A percentile compares a stretch with the other conserved stretches of the same genome.
Conservation (phyloP, 2,113 vertebrate species). For the Todiramphus chloris region DNA sequence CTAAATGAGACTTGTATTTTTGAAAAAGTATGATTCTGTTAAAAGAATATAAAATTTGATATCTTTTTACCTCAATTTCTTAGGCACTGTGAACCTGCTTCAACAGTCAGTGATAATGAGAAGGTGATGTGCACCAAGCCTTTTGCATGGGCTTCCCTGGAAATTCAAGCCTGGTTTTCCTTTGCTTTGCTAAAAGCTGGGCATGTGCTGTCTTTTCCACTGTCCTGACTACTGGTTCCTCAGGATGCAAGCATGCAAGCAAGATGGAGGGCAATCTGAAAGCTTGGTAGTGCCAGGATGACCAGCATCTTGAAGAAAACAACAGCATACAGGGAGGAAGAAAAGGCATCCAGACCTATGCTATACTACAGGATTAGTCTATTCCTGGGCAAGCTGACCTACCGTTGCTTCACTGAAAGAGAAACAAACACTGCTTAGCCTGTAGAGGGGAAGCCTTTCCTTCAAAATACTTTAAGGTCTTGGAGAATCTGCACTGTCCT, state of each 20-base stretch:
- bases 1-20: not conserved
- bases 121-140: not conserved
- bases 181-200: not conserved
- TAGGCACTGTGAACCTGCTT: not conserved
- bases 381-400: not conserved
- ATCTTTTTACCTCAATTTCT: not conserved
- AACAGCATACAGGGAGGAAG: not conserved
- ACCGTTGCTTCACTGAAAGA: not conserved
- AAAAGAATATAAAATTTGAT: not conserved
- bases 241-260: fast-evolving
- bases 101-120: not conserved
- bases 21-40: not conserved
- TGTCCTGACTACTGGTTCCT: not conserved
- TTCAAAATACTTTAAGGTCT: not conserved
- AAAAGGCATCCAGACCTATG: not conserved
- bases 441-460: not conserved
- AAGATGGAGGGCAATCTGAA: not conserved
- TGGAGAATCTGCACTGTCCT: not conserved
- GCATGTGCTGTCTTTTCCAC: not conserved
- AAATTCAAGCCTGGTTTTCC: not conserved
- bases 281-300: not conserved
- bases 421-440: not conserved
- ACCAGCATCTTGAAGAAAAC: not conserved
- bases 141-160: not conserved
- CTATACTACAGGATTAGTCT: not conserved